phyloP scores from a whole-genome alignment of 2,113 vertebrate genomes.

The Ahaetulla prasina region DNA sequence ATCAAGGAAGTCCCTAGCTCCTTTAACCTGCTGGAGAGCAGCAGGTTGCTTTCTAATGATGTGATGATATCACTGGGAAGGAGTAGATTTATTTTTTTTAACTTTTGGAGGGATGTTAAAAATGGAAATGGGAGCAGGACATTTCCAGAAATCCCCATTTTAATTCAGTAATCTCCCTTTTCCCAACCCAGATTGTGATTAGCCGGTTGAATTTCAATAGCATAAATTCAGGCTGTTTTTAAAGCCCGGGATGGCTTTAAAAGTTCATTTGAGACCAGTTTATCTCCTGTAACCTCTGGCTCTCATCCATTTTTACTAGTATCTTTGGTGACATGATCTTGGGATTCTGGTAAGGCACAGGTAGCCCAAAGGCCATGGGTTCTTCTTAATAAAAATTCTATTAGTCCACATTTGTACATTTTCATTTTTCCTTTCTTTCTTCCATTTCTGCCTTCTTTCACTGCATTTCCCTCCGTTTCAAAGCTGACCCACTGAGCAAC shows the following conservation, averaged over 20 bases:
- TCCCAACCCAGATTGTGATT: background rate
- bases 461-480: background rate
- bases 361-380: background rate
- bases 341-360: background rate
- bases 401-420: background rate
- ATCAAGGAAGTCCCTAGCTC: background rate
- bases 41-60: background rate
- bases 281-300: background rate
- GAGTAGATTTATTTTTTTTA: background rate
- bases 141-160: background rate
- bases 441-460: background rate
- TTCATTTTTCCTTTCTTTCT: background rate
- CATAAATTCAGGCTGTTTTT: background rate
- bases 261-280: background rate
- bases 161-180: background rate
- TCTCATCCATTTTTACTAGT: background rate
- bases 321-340: background rate
- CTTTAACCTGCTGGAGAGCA: background rate
- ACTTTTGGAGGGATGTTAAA: background rate
- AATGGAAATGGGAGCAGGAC: background rate
- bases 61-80: background rate
- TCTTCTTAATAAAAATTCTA: background rate
- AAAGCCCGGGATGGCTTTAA: background rate
- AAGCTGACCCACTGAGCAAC: slow-evolving; percentile 32
- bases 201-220: background rate